Percentiles rank a stretch among this genome's conserved stretches.
Conservation (phyloP, 2,888 invertebrate genomes). For the Apamea monoglypha region DNA sequence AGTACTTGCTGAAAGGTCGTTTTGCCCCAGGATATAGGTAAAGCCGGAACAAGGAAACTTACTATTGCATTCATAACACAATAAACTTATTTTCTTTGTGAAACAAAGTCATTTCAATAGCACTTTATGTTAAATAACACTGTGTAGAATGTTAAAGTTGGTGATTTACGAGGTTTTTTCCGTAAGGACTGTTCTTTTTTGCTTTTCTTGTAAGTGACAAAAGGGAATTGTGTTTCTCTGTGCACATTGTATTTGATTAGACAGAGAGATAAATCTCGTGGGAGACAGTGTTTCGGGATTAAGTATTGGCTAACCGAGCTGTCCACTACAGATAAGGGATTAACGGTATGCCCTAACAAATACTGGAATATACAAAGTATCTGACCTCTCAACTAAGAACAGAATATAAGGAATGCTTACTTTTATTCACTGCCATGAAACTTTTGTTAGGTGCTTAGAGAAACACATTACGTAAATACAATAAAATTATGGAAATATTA, state of each 20-base stretch:
- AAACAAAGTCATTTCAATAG: slow-evolving; percentile 62
- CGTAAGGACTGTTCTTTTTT: slow-evolving; percentile 51
- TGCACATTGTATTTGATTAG: slow-evolving; percentile 59
- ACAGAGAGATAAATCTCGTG: slow-evolving; percentile 46
- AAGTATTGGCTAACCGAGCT: slow-evolving; percentile 50
- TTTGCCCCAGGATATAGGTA: slow-evolving; percentile 56
- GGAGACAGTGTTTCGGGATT: slow-evolving; percentile 45
- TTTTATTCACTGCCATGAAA: not conserved
- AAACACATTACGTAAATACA: not conserved
- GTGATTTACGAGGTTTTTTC: slow-evolving; percentile 55
- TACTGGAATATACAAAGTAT: slow-evolving; percentile 22
- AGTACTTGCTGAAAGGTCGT: slow-evolving; percentile 54
- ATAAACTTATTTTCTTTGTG: slow-evolving; percentile 56
- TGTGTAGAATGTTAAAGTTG: slow-evolving; percentile 65
- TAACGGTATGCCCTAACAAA: slow-evolving; percentile 46
- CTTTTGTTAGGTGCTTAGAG: not conserved
- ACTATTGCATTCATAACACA: slow-evolving; percentile 56
- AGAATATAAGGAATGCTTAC: not conserved
- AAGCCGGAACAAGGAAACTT: slow-evolving; percentile 47
- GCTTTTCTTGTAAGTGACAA: slow-evolving; percentile 52
- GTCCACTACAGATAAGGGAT: slow-evolving; percentile 53
- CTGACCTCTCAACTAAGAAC: slow-evolving; percentile 2
- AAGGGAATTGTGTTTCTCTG: slow-evolving; percentile 47
- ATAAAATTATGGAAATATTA: not conserved
- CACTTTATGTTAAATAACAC: slow-evolving; percentile 59